Evolutionary conservation across 2,888 invertebrate species (phyloP).

Genomic region (Linyphia triangularis): DNA sequence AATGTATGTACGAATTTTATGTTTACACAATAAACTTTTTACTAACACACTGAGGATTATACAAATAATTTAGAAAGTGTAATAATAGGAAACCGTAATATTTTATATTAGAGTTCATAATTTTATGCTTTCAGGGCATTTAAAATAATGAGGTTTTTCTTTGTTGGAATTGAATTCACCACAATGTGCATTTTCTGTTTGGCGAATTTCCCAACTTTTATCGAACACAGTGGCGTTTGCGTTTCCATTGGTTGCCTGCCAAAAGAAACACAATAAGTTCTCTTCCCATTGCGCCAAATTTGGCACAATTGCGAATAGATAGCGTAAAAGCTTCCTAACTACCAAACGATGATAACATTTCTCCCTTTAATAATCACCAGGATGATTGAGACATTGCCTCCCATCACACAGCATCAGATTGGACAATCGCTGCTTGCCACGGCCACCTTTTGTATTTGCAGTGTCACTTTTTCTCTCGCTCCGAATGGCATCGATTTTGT

Average conservation of each 20-base stretch:
- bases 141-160: no score
- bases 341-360: slow-evolving; percentile 30
- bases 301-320: slow-evolving; percentile 35
- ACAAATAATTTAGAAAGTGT: no score
- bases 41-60: no score
- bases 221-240: neutral
- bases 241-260: slow-evolving; percentile 35
- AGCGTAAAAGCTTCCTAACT: slow-evolving; percentile 27
- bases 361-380: slow-evolving; percentile 31
- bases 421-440: slow-evolving; percentile 7
- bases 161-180: neutral
- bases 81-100: no score
- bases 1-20: no score
- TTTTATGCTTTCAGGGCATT: no score
- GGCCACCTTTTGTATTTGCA: slow-evolving; percentile 56
- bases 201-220: slow-evolving; percentile 42
- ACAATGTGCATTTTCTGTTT: slow-evolving; percentile 18
- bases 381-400: slow-evolving; percentile 51
- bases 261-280: slow-evolving; percentile 34
- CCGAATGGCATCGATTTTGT: slow-evolving; percentile 74
- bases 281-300: slow-evolving; percentile 34
- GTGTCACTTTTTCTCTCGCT: slow-evolving; percentile 48
- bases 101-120: no score
- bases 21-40: no score
- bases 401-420: slow-evolving; percentile 17